phyloP scores from a whole-genome alignment of 2,797 vertebrate species.

The Mus spretus region DNA sequence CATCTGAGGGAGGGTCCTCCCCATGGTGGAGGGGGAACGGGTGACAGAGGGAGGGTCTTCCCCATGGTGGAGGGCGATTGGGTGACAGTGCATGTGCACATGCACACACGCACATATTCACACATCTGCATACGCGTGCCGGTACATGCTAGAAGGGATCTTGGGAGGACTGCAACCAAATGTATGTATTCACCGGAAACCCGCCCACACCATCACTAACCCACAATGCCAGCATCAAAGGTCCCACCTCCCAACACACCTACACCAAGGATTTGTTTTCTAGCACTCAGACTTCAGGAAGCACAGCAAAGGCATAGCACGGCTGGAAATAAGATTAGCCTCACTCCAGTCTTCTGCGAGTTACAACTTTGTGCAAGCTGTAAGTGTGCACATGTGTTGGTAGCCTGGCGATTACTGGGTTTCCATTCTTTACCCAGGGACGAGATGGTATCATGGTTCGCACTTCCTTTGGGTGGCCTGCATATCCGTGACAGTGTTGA shows the following conservation, averaged over 20 bases:
- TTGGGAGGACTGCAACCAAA: background rate
- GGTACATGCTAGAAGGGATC: background rate
- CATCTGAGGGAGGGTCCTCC: background rate
- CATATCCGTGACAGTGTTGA: background rate
- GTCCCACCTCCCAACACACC: background rate
- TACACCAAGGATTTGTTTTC: background rate
- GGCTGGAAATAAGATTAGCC: background rate
- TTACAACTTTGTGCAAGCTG: background rate
- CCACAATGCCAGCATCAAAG: background rate
- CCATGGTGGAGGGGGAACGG: background rate
- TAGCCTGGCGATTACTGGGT: background rate
- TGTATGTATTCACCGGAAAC: background rate
- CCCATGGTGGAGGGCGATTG: background rate
- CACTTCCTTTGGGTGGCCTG: background rate
- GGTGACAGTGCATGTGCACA: background rate
- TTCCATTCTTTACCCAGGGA: background rate
- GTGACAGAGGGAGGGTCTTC: background rate
- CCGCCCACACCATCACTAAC: background rate
- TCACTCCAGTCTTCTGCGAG: background rate
- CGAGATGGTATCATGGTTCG: background rate
- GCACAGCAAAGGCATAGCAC: background rate
- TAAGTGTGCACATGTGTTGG: fast-evolving
- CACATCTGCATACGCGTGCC: background rate
- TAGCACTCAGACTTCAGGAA: background rate
- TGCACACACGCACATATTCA: no score